These are phyloP conservation scores for Noctua fimbriata DNA, from an alignment of 2,888 invertebrate species.

Conservation along the genomic window DNA sequence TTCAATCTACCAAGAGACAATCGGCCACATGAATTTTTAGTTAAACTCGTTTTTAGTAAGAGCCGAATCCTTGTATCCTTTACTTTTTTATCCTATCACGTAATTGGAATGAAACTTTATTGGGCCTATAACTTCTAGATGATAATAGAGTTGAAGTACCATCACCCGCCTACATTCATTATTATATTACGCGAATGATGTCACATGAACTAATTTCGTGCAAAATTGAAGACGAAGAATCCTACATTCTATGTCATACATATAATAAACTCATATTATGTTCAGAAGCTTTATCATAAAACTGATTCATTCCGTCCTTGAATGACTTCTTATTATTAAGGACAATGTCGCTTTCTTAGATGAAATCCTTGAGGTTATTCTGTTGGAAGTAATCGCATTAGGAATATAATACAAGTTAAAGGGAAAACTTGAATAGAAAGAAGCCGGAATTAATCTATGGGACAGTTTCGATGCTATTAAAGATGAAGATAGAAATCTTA, in stretches of 20 bases:
- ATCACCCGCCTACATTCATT: conserved; percentile 46
- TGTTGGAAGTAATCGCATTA: conserved; percentile 43
- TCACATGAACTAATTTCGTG: conserved; percentile 53
- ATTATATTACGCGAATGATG: conserved; percentile 51
- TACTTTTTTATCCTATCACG: not conserved
- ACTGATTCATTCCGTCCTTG: conserved; percentile 36
- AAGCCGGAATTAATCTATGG: not conserved
- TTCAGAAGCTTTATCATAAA: conserved; percentile 23
- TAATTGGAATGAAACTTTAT: conserved; percentile 21
- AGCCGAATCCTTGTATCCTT: not conserved
- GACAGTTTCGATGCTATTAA: not conserved
- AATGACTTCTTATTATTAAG: conserved; percentile 34
- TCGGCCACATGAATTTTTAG: not conserved
- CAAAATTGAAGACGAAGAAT: conserved; percentile 44
- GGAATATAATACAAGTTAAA: conserved; percentile 31
- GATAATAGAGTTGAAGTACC: conserved; percentile 23
- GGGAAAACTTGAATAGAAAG: conserved; percentile 14
- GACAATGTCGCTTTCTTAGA: conserved; percentile 34
- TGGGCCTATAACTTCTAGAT: conserved; percentile 19
- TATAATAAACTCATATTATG: conserved; percentile 29
- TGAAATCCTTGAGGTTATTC: conserved; percentile 29
- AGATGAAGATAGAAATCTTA: not conserved
- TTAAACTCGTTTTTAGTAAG: not conserved
- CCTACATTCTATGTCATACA: conserved; percentile 12
- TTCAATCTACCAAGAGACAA: not conserved